A percentile compares a stretch with the other conserved stretches of the same genome.
These are phyloP conservation scores for Meles meles DNA, from an alignment of 2,113 vertebrate genomes.

Conservation along the genomic window DNA sequence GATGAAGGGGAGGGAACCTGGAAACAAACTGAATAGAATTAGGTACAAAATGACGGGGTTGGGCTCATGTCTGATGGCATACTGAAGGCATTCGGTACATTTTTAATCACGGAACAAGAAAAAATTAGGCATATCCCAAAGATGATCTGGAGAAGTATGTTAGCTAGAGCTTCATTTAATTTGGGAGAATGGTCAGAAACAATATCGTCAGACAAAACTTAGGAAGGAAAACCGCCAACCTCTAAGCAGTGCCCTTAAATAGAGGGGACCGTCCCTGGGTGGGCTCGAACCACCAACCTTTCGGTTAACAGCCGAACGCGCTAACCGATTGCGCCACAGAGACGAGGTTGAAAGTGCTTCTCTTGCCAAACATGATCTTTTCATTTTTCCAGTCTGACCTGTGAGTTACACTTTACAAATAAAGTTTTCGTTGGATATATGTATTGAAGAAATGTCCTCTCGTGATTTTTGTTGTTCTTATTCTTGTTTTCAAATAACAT, in stretches of 20 bases:
- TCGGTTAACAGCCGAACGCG: neutral
- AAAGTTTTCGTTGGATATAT: too few species aligned
- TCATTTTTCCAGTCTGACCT: neutral
- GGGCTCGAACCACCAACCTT: neutral
- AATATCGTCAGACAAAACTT: neutral
- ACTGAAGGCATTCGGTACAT: neutral
- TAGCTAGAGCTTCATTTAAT: neutral
- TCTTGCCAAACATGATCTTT: neutral
- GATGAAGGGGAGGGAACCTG: too few species aligned
- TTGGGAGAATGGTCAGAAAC: neutral
- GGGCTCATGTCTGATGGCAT: too few species aligned
- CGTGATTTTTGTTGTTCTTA: neutral
- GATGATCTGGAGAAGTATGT: neutral
- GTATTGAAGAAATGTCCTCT: neutral
- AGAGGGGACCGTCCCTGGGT: neutral
- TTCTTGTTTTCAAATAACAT: neutral
- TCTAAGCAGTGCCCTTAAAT: accelerated
- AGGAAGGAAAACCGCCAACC: neutral
- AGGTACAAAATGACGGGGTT: neutral
- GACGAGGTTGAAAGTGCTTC: accelerated
- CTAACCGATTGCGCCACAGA: neutral
- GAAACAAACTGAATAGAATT: neutral
- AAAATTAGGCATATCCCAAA: neutral
- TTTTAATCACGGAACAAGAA: neutral
- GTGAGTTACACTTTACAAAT: neutral